These are phyloP conservation scores for Dastarcus helophoroides DNA, from an alignment of 2,888 invertebrate genomes.

Conservation along the genomic window DNA sequence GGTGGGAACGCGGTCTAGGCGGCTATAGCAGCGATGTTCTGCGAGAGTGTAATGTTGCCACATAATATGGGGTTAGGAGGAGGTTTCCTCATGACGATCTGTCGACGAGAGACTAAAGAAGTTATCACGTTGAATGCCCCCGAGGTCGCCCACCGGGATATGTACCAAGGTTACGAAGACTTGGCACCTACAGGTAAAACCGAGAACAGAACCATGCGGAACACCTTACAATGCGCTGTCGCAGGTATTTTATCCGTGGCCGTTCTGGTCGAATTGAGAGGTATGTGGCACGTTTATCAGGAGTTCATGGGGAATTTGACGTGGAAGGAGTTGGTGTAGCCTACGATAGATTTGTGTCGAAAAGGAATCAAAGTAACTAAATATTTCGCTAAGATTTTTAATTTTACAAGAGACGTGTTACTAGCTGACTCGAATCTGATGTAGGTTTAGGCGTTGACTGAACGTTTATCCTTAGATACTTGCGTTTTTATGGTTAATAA, in stretches of 20 bases:
- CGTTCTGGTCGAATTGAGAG: constrained; percentile 82
- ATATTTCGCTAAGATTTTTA: constrained; percentile 24
- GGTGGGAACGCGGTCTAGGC: constrained; percentile 77
- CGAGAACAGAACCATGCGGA: too few relatives aligned
- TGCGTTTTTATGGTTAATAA: too few relatives aligned
- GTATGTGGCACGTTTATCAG: constrained; percentile 68
- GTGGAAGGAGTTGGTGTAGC: constrained; percentile 70
- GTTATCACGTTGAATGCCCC: constrained; percentile 61
- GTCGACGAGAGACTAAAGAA: constrained; percentile 48
- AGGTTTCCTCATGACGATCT: constrained; percentile 77
- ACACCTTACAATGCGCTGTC: too few relatives aligned
- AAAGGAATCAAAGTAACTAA: constrained; percentile 57
- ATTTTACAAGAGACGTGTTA: constrained; percentile 40
- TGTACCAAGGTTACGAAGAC: constrained; percentile 40
- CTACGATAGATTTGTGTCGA: constrained; percentile 63
- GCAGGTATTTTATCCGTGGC: constrained; percentile 61
- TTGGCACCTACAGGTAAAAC: constrained; percentile 7
- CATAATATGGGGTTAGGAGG: constrained; percentile 86
- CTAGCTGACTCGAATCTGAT: constrained; percentile 47
- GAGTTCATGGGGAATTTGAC: constrained; percentile 56
- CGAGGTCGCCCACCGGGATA: constrained; percentile 56
- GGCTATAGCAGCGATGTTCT: constrained; percentile 73
- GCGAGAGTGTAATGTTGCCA: constrained; percentile 73
- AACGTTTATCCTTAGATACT: too few relatives aligned
- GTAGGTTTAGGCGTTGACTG: too few relatives aligned